Percentiles rank a stretch among this genome's conserved stretches.
Conservation (phyloP, 1,140 invertebrate species). For the Temnothorax longispinosus region DNA sequence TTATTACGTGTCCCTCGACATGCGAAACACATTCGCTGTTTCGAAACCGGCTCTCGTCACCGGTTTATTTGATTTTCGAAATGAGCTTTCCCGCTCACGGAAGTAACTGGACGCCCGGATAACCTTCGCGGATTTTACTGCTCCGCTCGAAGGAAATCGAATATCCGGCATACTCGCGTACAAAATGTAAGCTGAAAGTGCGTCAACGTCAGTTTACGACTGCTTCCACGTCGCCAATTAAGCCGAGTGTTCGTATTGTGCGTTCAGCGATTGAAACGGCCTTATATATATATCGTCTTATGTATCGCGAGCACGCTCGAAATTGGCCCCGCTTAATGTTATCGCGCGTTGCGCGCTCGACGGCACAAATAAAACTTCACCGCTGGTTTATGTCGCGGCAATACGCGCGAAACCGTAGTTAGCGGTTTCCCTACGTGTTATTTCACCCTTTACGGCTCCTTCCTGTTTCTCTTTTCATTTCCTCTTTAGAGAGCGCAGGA, state of each 20-base stretch:
- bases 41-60: conserved; percentile 25
- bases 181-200: background rate
- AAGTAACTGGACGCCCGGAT: background rate
- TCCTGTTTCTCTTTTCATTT: conserved; percentile 13
- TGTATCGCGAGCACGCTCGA: background rate
- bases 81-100: conserved; percentile 6
- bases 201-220: conserved; percentile 18
- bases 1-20: background rate
- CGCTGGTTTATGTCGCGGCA: background rate
- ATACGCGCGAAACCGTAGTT: conserved; percentile 19
- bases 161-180: conserved; percentile 19
- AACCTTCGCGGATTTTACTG: conserved; percentile 25
- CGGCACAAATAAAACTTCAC: conserved; percentile 31
- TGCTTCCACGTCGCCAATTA: conserved; percentile 16
- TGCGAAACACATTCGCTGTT: background rate
- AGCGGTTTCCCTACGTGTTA: background rate
- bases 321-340: conserved; percentile 27
- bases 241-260: conserved; percentile 15
- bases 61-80: conserved; percentile 58
- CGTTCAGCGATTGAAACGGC: conserved; percentile 14
- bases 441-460: background rate
- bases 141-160: conserved; percentile 9
- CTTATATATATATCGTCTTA: conserved; percentile 5
- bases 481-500: background rate
- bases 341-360: conserved; percentile 19